Base-by-base conservation (phyloP, 2,888 invertebrate species). In the Cheilosia impressa region DNA sequence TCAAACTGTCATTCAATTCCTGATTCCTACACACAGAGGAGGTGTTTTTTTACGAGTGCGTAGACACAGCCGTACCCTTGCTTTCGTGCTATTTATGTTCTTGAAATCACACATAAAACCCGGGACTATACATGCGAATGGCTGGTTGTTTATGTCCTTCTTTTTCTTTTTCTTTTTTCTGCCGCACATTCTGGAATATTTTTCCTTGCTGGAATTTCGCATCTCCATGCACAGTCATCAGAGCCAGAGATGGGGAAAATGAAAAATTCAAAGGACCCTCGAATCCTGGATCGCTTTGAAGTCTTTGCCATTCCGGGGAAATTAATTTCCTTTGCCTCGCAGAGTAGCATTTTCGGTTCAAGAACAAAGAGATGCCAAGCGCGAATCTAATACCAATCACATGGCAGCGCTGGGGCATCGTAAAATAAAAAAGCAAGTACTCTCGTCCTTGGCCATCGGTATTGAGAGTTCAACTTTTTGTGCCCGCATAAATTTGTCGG, bases 1-100 rank as follows among this genome's bases (percentile, higher is more conserved):
- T 85, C 85, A 85, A 85, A 85, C 76, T 85, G 85, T 85, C 85
- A 81, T 85, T 81, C 85, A 85, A 81, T 81, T 81, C 72, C 81
- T 81, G 81, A 81, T 81, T 71, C 76, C 38, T 13, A 38, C 13
- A 60, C 31, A 43, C 73, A 43, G 58, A 52, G 80, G 71, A 76
- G 81, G 85, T 81, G 81, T 81, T 81, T 85, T 38, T 80, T 85
- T 81, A 81, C 81, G 85, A 85, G 80, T 85, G 72, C 72, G 69
- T 76, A 65, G 43, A 43, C 19, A n/a, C 15, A 38, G 41, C 38
- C 63, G 50, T 72, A 66, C 60, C 83, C 55, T 69, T 63, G 63
- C 82, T 38, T 53, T 53, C 31, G 58, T 77, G 62, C 47, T 78
- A 62, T 78, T 71, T 71, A 78, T 71, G 69, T 53, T 52, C 69